Evolutionary conservation across 2,113 vertebrate species (phyloP), one percentile per base, ranked within the genome.

Genomic region (Athene cunicularia): DNA sequence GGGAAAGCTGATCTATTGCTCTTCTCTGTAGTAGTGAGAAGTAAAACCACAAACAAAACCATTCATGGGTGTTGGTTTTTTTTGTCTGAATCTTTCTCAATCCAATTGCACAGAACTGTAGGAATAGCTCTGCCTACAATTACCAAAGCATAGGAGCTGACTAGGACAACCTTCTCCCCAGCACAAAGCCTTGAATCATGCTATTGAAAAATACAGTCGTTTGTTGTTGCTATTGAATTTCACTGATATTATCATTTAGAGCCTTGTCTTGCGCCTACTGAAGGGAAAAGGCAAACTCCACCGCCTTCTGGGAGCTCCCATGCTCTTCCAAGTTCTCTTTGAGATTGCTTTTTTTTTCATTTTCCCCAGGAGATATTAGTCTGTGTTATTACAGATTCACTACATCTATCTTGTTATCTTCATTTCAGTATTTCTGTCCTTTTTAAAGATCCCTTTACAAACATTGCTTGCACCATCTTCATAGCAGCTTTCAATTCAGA

Each of bases 201-300:
- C 53, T 77, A 26, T 12, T 76, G 88, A 88, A 86, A 90, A 77
- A 49, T 50, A 39, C 24, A 43, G 22, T 30, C 6, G 0, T 12
- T 72, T 55, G 41, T 39, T 47, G 43, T 60, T 86, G 59, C 41
- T 93, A 53, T 35, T 90, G 33, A n/a, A 24, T 80, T 89, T 70
- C 73, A 73, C 53, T 33, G 60, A 75, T 95, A 75, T 20, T 73
- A 45, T 82, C 27, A 76, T 84, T 94, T 67, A 82, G 49, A 87
- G 50, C 20, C 77, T 87, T 87, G 53, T 80, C 86, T 81, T 88
- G 50, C 2, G 5, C 86, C 33, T 87, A 52, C 73, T 72, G 80
- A 92, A 90, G 63, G 77, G 76, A 89, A 97, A 95, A 93, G 43
- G 73, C 80, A 85, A 93, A 73, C 80, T 91, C 50, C 39, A 90